phyloP scores from a whole-genome alignment of 37 sponge, comb jelly and placozoan species.

The Halichondria panicea region DNA sequence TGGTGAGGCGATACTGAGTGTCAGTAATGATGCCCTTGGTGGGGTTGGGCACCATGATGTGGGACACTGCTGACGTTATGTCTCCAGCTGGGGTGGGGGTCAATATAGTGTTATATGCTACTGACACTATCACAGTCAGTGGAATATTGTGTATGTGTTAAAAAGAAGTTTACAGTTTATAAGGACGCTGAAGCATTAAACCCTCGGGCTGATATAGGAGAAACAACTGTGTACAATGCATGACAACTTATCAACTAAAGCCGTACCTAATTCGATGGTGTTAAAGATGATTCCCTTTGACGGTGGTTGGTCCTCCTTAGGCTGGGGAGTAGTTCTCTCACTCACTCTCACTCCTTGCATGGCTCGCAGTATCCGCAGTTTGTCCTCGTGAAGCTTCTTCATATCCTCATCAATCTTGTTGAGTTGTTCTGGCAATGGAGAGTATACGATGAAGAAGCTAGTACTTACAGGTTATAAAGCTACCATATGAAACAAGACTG shows the following conservation, averaged over 20 bases:
- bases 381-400: constrained; percentile 49
- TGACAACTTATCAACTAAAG: too few relatives aligned
- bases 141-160: too few relatives aligned
- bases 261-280: too few relatives aligned
- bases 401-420: constrained; percentile 75
- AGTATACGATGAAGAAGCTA: too few relatives aligned
- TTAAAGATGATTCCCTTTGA: too few relatives aligned
- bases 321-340: not conserved
- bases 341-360: constrained; percentile 14
- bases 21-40: constrained; percentile 60
- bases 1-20: constrained; percentile 45
- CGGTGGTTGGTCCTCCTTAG: not conserved
- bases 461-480: too few relatives aligned
- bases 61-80: constrained; percentile 44
- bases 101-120: too few relatives aligned
- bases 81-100: constrained; percentile 66
- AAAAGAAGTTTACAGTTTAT: too few relatives aligned
- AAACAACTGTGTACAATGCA: too few relatives aligned
- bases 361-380: constrained; percentile 40
- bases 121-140: too few relatives aligned
- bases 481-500: too few relatives aligned
- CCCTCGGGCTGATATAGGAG: not conserved
- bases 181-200: too few relatives aligned
- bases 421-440: constrained; percentile 66
- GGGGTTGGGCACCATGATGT: constrained; percentile 69